Evolutionary conservation across 1,140 invertebrate genomes (phyloP).

Genomic region (Drosophila varians): DNA sequence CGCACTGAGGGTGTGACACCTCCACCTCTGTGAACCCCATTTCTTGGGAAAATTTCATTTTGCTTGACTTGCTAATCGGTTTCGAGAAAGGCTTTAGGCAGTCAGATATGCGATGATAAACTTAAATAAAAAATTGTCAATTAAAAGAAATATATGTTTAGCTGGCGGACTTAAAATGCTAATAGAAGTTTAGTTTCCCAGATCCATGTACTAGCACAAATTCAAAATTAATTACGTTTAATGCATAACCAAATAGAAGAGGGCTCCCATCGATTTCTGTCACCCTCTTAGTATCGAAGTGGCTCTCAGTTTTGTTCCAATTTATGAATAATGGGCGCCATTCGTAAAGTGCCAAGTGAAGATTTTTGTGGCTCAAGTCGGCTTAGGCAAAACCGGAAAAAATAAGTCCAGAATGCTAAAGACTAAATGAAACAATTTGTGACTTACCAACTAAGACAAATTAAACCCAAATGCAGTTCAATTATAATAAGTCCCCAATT

Average conservation of each 20-base stretch:
- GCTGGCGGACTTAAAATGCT: slow-evolving; percentile 48
- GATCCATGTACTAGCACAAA: slow-evolving; percentile 32
- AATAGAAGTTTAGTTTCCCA: slow-evolving; percentile 57
- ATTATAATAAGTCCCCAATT: slow-evolving; percentile 42
- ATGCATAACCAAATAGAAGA: slow-evolving; percentile 53
- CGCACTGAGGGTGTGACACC: background rate
- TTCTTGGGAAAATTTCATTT: slow-evolving; percentile 13
- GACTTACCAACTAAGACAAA: slow-evolving; percentile 75
- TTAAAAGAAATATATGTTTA: slow-evolving; percentile 57
- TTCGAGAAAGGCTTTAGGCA: slow-evolving; percentile 23
- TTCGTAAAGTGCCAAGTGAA: slow-evolving; percentile 57
- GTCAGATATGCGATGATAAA: slow-evolving; percentile 9
- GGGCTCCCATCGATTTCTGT: slow-evolving; percentile 60
- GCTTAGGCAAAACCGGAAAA: slow-evolving; percentile 23
- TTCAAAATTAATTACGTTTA: slow-evolving; percentile 59
- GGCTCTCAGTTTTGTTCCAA: slow-evolving; percentile 11
- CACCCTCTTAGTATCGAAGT: slow-evolving; percentile 7
- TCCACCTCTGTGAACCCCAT: background rate
- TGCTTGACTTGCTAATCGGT: slow-evolving; percentile 14
- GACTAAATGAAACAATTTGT: slow-evolving; percentile 65
- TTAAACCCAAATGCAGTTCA: slow-evolving; percentile 55
- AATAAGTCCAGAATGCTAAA: slow-evolving; percentile 15
- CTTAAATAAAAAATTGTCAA: slow-evolving; percentile 24
- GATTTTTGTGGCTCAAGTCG: slow-evolving; percentile 38
- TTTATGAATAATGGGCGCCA: slow-evolving; percentile 68